phyloP scores from a whole-genome alignment of 2,797 vertebrate genomes.

The Paedocypris micromegethes region DNA sequence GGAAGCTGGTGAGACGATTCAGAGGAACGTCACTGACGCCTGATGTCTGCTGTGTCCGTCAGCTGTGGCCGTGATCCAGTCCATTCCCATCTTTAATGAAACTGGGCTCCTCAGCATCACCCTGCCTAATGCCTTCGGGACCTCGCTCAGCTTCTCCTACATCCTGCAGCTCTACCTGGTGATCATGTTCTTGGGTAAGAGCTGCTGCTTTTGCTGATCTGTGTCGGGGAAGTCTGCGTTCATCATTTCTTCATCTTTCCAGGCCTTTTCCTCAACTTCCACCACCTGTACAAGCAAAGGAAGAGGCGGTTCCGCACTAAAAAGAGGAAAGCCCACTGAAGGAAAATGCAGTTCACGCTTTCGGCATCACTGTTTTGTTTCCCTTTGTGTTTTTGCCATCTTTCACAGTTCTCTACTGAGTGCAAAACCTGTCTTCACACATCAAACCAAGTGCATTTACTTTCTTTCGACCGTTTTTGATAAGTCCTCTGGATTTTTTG shows the following conservation, averaged over 20 bases:
- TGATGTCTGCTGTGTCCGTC: slow-evolving; percentile 23
- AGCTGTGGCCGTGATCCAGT: slow-evolving; percentile 86
- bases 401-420: slow-evolving; percentile 8
- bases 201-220: neutral
- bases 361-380: neutral
- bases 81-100: slow-evolving; percentile 85
- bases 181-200: slow-evolving; percentile 84
- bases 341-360: neutral
- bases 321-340: slow-evolving; percentile 85
- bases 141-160: slow-evolving; percentile 82
- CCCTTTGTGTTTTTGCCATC: neutral
- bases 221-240: neutral
- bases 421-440: slow-evolving; percentile 1
- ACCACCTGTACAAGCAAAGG: slow-evolving; percentile 90
- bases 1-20: neutral
- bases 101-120: slow-evolving; percentile 80
- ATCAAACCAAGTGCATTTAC: slow-evolving; percentile 40
- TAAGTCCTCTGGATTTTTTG: no score
- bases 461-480: neutral
- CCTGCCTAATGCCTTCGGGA: slow-evolving; percentile 76
- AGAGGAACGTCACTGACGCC: neutral
- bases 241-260: slow-evolving; percentile 4
- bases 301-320: slow-evolving; percentile 77
- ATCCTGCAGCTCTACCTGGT: slow-evolving; percentile 80
- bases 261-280: slow-evolving; percentile 85